Evolutionary conservation across 2,888 invertebrate genomes (phyloP).

Genomic region (Andrena marginata): DNA sequence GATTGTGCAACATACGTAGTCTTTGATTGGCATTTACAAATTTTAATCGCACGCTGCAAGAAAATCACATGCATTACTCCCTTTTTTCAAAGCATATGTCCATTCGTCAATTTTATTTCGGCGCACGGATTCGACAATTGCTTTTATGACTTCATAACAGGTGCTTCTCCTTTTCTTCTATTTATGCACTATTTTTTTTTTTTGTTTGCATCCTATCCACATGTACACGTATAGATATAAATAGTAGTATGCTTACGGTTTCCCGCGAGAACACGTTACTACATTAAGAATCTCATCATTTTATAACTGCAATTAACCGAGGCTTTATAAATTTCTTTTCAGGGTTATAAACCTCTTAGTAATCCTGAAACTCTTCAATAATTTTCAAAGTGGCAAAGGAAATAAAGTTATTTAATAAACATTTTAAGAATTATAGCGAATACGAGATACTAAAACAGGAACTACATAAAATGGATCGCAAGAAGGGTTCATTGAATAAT

Average conservation of each 20-base stretch:
- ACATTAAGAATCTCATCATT: neutral
- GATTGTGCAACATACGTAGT: constrained; percentile 46
- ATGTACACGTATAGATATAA: neutral
- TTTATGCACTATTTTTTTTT: neutral
- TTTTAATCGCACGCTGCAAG: constrained; percentile 11
- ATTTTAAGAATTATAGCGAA: neutral
- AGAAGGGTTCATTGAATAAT: constrained; percentile 30
- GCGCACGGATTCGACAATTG: neutral
- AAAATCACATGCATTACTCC: neutral
- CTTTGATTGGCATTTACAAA: constrained; percentile 18
- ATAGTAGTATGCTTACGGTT: neutral
- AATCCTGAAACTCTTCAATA: constrained; percentile 76
- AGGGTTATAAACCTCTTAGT: constrained; percentile 81
- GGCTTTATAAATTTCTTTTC: constrained; percentile 60
- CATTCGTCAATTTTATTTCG: neutral
- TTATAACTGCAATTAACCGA: neutral
- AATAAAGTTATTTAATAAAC: constrained; percentile 10
- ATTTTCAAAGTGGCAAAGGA: constrained; percentile 37
- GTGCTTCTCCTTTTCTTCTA: neutral
- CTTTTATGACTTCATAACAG: neutral
- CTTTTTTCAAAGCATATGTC: neutral
- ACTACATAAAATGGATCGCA: constrained; percentile 17
- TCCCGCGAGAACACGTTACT: neutral
- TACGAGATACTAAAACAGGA: constrained; percentile 7
- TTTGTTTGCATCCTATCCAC: neutral